phyloP scores from a whole-genome alignment of 2,888 invertebrate species.

The Tipula confusa region DNA sequence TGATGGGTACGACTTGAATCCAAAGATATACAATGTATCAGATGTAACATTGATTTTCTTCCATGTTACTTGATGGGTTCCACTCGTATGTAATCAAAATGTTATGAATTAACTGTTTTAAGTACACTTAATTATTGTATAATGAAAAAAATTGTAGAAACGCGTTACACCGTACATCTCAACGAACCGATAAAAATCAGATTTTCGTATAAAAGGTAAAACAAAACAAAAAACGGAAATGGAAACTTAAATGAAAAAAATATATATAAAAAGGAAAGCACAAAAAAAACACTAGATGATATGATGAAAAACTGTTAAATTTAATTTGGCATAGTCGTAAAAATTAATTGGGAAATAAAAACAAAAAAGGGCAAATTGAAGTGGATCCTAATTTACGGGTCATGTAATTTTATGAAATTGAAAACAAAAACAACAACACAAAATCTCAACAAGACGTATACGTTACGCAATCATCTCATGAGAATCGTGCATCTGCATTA shows the following conservation, averaged over 20 bases:
- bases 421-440: background rate
- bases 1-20: too few species aligned
- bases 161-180: background rate
- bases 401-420: background rate
- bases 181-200: background rate
- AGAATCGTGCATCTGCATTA: constrained; percentile 12
- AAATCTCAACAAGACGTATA: background rate
- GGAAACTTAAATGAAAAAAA: background rate
- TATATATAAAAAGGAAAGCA: too few species aligned
- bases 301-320: background rate
- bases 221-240: background rate
- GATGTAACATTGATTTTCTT: background rate
- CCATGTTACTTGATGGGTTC: background rate
- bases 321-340: background rate
- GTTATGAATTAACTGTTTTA: background rate
- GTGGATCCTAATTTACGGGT: background rate
- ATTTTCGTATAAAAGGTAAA: background rate
- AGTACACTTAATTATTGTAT: background rate
- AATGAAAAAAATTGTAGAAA: background rate
- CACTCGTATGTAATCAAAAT: background rate
- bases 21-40: too few species aligned
- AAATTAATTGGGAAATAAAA: background rate
- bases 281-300: background rate
- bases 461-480: background rate
- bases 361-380: background rate